Percentiles rank a stretch among this genome's conserved stretches.
Evolutionary conservation across 2,113 vertebrate genomes (phyloP).

Genomic region (human (Homo sapiens)): DNA sequence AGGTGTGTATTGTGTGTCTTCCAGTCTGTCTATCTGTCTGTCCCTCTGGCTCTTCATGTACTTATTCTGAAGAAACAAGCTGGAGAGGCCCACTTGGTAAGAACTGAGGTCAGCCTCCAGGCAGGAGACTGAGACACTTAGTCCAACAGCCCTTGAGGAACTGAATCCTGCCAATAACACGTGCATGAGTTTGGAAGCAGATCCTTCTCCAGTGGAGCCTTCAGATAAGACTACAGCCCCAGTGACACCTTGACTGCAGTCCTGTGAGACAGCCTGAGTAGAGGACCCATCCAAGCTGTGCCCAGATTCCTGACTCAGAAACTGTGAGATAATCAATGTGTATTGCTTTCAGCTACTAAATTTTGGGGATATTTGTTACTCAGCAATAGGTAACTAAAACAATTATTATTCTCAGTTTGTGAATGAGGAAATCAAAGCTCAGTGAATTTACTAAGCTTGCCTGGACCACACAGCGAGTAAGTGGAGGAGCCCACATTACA

Average conservation of each 20-base stretch:
- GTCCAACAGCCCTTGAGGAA: neutral
- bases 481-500: neutral
- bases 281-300: neutral
- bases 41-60: neutral
- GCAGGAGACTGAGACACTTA: neutral
- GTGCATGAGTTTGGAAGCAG: neutral
- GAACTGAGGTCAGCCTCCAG: neutral
- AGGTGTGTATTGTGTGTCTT: neutral
- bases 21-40: neutral
- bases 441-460: neutral
- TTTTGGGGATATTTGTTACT: neutral
- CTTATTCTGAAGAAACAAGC: neutral
- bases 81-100: neutral
- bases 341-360: neutral
- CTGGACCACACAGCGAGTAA: neutral
- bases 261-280: neutral
- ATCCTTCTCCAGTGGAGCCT: neutral
- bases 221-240: neutral
- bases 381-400: neutral
- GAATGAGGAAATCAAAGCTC: neutral
- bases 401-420: neutral
- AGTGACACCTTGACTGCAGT: no score
- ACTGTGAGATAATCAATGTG: neutral
- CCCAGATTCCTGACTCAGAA: neutral
- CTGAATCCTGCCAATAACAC: neutral